A percentile compares a stretch with the other conserved stretches of the same genome.
Conservation (phyloP, 2,797 vertebrate species). For the Phalanger gymnotis region DNA sequence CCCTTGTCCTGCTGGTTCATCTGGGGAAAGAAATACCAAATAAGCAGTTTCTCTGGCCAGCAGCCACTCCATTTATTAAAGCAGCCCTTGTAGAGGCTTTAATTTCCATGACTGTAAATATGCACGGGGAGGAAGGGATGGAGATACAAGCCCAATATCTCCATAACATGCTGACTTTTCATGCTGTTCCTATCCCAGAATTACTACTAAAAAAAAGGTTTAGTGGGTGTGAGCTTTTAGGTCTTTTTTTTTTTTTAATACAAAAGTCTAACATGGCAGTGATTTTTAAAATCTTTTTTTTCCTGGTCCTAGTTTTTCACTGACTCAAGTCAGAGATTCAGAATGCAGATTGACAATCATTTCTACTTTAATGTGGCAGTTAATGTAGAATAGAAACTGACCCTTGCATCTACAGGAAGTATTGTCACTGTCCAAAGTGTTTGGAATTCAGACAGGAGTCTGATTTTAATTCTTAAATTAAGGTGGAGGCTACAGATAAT, state of each 20-base stretch:
- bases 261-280: neutral
- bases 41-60: neutral
- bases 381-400: constrained; percentile 4
- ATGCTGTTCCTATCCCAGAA: neutral
- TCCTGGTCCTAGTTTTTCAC: neutral
- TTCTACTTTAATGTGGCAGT: neutral
- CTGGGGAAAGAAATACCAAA: neutral
- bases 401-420: neutral
- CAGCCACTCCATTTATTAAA: neutral
- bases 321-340: neutral
- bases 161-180: neutral
- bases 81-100: neutral
- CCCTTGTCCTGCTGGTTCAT: neutral
- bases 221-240: neutral
- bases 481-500: neutral
- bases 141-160: neutral
- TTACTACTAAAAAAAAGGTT: constrained; percentile 22
- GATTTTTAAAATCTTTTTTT: neutral
- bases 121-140: neutral
- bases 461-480: constrained; percentile 2
- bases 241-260: neutral
- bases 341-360: neutral
- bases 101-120: neutral
- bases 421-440: neutral
- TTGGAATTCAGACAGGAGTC: neutral